These are phyloP conservation scores for Dryobota labecula DNA, from an alignment of 2,888 invertebrate genomes.

Conservation along the genomic window DNA sequence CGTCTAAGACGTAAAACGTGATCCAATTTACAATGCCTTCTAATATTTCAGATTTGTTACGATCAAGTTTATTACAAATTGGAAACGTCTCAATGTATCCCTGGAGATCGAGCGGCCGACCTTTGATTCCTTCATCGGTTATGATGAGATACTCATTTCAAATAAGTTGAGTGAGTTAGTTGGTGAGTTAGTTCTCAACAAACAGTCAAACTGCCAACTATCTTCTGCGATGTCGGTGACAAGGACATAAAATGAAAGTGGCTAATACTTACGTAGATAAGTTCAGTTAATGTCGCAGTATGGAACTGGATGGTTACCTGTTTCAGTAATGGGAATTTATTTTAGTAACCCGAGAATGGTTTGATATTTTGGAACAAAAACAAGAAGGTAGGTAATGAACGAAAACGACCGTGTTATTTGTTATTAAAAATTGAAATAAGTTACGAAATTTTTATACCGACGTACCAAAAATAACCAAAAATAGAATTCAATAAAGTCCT, in stretches of 20 bases:
- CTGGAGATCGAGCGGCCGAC: conserved; percentile 71
- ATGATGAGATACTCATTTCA: conserved; percentile 69
- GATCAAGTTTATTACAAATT: conserved; percentile 86
- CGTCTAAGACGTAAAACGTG: conserved; percentile 82
- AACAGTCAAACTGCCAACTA: conserved; percentile 51
- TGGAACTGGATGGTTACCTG: conserved; percentile 24
- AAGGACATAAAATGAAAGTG: conserved; percentile 45
- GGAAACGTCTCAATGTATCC: conserved; percentile 82
- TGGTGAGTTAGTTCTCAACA: conserved; percentile 63
- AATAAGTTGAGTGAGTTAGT: conserved; percentile 67
- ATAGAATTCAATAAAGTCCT: conserved; percentile 8
- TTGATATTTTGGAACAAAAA: conserved; percentile 10
- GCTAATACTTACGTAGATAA: conserved; percentile 38
- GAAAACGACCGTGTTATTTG: not conserved
- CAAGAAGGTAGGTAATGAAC: not conserved
- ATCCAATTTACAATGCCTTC: conserved; percentile 84
- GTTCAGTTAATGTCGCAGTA: conserved; percentile 38
- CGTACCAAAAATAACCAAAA: not conserved
- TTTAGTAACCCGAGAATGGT: conserved; percentile 8
- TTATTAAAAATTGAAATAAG: not conserved
- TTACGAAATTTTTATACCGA: not conserved
- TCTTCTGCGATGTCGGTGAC: conserved; percentile 29
- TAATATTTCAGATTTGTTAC: conserved; percentile 86
- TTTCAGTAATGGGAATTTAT: conserved; percentile 37
- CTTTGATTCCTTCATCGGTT: conserved; percentile 73